These are phyloP conservation scores for Phthorimaea operculella DNA, from an alignment of 1,140 invertebrate genomes.

Conservation along the genomic window DNA sequence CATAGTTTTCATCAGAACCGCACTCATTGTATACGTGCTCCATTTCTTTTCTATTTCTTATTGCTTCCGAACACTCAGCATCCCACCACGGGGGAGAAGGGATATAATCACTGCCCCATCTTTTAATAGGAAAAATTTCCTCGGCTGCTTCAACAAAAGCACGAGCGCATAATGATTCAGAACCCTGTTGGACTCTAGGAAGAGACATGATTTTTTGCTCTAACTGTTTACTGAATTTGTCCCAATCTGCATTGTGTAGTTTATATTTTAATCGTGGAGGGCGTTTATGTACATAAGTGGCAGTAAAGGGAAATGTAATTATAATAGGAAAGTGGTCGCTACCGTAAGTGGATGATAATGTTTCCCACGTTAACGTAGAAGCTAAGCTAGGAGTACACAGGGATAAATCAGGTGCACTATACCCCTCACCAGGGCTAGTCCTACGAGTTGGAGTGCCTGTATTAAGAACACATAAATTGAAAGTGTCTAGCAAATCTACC, in stretches of 20 bases:
- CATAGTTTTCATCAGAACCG: background rate
- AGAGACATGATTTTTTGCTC: background rate
- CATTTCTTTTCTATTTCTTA: background rate
- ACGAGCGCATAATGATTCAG: background rate
- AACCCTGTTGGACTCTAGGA: background rate
- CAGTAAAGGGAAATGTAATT: background rate
- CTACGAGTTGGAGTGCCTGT: background rate
- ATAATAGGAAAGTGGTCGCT: background rate
- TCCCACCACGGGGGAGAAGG: background rate
- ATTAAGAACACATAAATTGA: constrained; percentile 1
- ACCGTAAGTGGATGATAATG: background rate
- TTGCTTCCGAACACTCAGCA: background rate
- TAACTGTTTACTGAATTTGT: background rate
- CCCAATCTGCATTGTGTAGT: background rate
- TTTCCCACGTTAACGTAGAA: background rate
- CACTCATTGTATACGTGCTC: background rate
- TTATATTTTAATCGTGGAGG: background rate
- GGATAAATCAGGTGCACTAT: background rate
- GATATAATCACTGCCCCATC: background rate
- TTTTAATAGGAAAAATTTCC: background rate
- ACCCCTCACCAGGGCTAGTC: background rate
- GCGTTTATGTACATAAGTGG: background rate
- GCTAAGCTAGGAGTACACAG: background rate
- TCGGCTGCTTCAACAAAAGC: background rate
- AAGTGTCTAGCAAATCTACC: background rate